Conservation (phyloP, 2,113 vertebrate genomes). For the Trogon melanurus region DNA sequence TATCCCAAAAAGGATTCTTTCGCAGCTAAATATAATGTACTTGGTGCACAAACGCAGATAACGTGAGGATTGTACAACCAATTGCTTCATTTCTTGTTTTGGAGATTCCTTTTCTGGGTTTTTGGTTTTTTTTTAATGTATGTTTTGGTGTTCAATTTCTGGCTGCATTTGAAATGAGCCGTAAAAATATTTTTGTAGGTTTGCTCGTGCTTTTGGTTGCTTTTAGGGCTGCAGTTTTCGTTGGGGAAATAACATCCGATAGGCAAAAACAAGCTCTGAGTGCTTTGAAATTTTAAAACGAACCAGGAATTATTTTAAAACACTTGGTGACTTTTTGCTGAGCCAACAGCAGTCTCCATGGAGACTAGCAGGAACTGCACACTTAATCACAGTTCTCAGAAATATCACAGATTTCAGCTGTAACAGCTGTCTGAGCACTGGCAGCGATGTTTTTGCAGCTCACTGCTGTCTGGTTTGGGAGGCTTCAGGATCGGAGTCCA, state of each 20-base stretch:
- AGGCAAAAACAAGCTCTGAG: constrained; percentile 19
- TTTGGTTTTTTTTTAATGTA: neutral
- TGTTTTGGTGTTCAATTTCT: constrained; percentile 38
- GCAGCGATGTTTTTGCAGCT: constrained; percentile 12
- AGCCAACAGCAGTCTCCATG: constrained; percentile 71
- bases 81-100: neutral
- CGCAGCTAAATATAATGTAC: neutral
- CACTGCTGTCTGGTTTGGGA: neutral
- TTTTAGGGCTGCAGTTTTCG: neutral
- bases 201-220: constrained; percentile 15
- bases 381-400: constrained; percentile 45
- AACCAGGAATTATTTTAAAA: constrained; percentile 61
- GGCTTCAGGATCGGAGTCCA: neutral
- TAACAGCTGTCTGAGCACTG: constrained; percentile 45
- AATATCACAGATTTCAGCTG: constrained; percentile 36
- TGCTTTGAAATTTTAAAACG: constrained; percentile 44
- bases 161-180: constrained; percentile 8
- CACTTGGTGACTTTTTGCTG: constrained; percentile 64
- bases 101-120: neutral
- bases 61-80: neutral
- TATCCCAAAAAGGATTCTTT: neutral
- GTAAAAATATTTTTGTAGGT: constrained; percentile 12
- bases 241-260: constrained; percentile 29
- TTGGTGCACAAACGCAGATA: neutral
- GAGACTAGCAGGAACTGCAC: constrained; percentile 59